Conservation (phyloP, 2,797 vertebrate species). For the Oryzias sinensis region DNA sequence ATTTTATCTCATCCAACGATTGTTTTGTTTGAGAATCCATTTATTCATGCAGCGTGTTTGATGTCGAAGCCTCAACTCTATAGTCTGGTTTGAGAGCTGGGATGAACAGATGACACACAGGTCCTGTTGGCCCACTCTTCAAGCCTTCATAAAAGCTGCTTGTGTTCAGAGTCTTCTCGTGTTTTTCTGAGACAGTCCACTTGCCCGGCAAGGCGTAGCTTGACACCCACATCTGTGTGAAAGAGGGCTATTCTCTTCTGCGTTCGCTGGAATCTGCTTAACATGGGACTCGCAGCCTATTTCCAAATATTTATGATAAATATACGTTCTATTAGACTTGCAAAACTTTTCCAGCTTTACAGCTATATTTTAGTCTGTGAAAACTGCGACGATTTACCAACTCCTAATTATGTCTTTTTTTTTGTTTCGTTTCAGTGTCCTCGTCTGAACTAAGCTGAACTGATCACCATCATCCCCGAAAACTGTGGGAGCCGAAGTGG, state of each 20-base stretch:
- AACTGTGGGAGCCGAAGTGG: constrained; percentile 27
- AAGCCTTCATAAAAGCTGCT: constrained; percentile 79
- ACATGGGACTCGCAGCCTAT: constrained; percentile 57
- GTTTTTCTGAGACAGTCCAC: constrained; percentile 84
- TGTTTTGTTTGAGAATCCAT: too few species aligned
- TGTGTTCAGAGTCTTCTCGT: constrained; percentile 80
- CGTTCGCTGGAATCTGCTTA: constrained; percentile 69
- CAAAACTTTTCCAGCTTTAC: constrained; percentile 7
- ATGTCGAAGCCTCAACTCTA: constrained; percentile 5
- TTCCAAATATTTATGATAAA: constrained; percentile 73
- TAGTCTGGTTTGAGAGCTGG: constrained; percentile 35
- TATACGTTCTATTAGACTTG: constrained; percentile 42
- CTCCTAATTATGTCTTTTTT: background rate
- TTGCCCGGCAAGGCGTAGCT: constrained; percentile 76
- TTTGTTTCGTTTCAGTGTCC: background rate
- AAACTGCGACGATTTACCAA: background rate
- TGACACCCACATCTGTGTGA: constrained; percentile 79
- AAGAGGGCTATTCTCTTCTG: constrained; percentile 78
- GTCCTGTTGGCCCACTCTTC: constrained; percentile 75
- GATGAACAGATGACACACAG: constrained; percentile 60
- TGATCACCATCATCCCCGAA: constrained; percentile 16
- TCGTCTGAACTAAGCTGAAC: constrained; percentile 24
- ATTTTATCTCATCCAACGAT: too few species aligned
- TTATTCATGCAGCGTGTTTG: too few species aligned
- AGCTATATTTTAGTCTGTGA: background rate